Evolutionary conservation across 2,797 vertebrate genomes (phyloP), one percentile per base, ranked within the genome.

Genomic region (Xenopus petersii): DNA sequence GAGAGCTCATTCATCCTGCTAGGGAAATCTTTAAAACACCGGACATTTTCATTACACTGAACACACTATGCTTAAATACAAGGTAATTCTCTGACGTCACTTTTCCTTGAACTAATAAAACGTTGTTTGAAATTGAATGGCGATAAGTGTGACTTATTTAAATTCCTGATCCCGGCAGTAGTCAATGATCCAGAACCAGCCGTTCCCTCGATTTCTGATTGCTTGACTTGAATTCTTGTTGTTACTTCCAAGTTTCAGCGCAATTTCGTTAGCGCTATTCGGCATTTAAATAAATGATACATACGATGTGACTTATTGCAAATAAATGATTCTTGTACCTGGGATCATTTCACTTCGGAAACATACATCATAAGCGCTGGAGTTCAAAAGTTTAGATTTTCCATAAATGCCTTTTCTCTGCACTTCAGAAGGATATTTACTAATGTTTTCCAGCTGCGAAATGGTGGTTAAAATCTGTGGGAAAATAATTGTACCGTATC

Each of bases 181-280:
- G 49, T 36, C 10, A 12, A 10, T 68, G 49, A 56, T 49, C 49
- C 16, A 68, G 36, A 68, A 30, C 67, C 21, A 68, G 30, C 49
- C 30, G 24, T 68, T 68, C 56, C 51, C 67, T 68, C 56, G 36
- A n/a, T 15, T 56, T 56, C 49, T 68, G 67, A 68, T 58, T 68
- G 26, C 67, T 10, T 15, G 54, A 36, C 51, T 68, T 21, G 49
- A 68, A 42, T 68, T 58, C 30, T 30, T 63, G 33, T 33, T 63
- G 61, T 33, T 63, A 36, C 12, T 30, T 36, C 61, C 61, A 33
- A 16, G 7, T 33, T 63, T 63, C 61, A 63, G 33, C 30, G 26
- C 33, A 36, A 63, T 24, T 12, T 16, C 11, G 30, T 36, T 63
- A 63, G 33, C 61, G 15, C 26, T 63, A 15, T 63, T 12, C 61